Conservation (phyloP, 2,797 vertebrate genomes). For the Semaprochilodus insignis region DNA sequence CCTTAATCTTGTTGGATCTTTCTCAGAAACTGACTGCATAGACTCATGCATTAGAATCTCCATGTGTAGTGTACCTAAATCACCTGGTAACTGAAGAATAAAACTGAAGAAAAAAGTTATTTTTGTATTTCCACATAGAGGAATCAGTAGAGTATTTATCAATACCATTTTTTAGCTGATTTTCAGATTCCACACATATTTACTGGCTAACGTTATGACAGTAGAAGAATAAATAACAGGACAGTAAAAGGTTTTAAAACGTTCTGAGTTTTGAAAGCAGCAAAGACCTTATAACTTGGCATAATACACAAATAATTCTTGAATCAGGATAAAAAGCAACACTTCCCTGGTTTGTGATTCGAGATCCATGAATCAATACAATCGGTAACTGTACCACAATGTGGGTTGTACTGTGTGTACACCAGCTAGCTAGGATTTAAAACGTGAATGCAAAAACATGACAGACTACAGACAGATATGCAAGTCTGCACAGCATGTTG, state of each 20-base stretch:
- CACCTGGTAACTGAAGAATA: conserved; percentile 14
- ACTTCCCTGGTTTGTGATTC: conserved; percentile 30
- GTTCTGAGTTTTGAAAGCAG: conserved; percentile 41
- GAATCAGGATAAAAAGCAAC: not conserved
- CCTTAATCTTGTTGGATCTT: not conserved
- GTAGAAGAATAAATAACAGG: conserved; percentile 50
- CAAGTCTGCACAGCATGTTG: not conserved
- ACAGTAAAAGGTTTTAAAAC: conserved; percentile 15
- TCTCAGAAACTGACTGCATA: not conserved
- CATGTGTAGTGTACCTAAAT: not conserved
- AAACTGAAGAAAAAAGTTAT: not conserved
- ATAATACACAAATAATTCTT: conserved; percentile 46
- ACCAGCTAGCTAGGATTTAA: conserved; percentile 18
- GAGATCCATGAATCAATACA: conserved; percentile 44
- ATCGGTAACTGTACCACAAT: conserved; percentile 42
- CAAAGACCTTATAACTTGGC: conserved; percentile 36
- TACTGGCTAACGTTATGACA: conserved; percentile 37
- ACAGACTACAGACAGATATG: not conserved
- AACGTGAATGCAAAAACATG: conserved; percentile 33
- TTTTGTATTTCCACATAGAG: conserved; percentile 21
- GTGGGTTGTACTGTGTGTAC: conserved; percentile 41
- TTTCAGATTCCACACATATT: conserved; percentile 20
- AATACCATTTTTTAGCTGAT: conserved; percentile 22
- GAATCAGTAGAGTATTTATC: conserved; percentile 22
- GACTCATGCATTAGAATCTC: conserved; percentile 4